phyloP scores from a whole-genome alignment of 64 coral and sea anemone genomes.

The Pachyseris speciosa region DNA sequence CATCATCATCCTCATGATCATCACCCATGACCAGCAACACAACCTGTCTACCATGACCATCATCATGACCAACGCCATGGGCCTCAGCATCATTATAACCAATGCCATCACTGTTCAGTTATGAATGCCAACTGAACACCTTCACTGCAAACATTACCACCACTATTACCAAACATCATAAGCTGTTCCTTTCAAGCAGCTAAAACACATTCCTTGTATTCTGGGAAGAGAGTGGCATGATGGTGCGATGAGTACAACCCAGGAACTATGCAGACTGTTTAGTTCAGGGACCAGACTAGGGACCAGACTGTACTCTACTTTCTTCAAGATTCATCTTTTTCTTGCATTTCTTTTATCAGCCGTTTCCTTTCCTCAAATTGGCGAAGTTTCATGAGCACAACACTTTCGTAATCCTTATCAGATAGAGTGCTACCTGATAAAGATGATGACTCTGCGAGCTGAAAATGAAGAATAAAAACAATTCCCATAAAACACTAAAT shows the following conservation, averaged over 20 bases:
- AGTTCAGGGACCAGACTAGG: too few species aligned
- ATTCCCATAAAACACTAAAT: too few species aligned
- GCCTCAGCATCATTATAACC: not conserved
- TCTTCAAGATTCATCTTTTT: slow-evolving; percentile 53
- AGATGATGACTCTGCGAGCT: slow-evolving; percentile 7
- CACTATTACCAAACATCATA: too few species aligned
- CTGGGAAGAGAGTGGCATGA: too few species aligned
- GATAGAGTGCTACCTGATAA: slow-evolving; percentile 18
- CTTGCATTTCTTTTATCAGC: slow-evolving; percentile 84
- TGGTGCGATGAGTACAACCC: too few species aligned
- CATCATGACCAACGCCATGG: not conserved
- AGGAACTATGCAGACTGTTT: too few species aligned
- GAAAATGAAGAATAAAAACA: not conserved
- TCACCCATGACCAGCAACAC: not conserved
- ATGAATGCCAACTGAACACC: not conserved
- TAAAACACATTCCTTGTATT: too few species aligned
- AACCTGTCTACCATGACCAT: not conserved
- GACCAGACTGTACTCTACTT: not conserved
- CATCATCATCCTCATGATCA: not conserved
- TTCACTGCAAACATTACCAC: not conserved
- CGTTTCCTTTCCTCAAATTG: slow-evolving; percentile 96
- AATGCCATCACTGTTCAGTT: not conserved
- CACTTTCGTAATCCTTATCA: slow-evolving; percentile 92
- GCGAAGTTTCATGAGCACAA: slow-evolving; percentile 90
- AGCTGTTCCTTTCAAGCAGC: too few species aligned